Conservation (phyloP, 2,888 invertebrate species). For the Onthophagus sagittarius region DNA sequence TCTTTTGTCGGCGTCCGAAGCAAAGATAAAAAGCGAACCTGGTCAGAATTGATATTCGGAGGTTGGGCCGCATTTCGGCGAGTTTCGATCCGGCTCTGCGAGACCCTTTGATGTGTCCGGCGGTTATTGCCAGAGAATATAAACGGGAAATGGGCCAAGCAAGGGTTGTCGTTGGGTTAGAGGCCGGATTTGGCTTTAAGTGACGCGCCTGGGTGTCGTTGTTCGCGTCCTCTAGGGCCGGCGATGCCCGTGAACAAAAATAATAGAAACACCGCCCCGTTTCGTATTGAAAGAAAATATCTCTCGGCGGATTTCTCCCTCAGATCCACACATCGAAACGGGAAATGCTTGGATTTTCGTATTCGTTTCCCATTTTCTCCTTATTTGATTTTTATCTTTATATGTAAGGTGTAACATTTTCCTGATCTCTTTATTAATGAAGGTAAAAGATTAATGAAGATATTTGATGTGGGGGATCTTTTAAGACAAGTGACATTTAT, state of each 20-base stretch:
- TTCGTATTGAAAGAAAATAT: slow-evolving; percentile 2
- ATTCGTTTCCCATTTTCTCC: background rate
- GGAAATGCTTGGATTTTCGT: background rate
- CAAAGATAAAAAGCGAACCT: background rate
- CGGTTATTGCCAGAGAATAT: slow-evolving; percentile 10
- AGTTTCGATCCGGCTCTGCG: slow-evolving; percentile 1
- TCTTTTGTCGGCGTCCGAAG: background rate
- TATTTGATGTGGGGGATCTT: background rate
- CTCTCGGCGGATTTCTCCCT: background rate
- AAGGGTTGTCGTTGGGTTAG: background rate
- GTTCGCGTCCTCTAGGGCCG: background rate
- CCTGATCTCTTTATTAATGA: background rate
- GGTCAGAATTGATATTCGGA: slow-evolving; percentile 9
- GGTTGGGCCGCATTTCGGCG: background rate
- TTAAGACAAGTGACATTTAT: background rate
- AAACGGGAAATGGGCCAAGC: slow-evolving; percentile 9
- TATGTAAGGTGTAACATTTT: too few relatives aligned
- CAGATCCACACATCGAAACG: background rate
- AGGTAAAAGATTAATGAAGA: background rate
- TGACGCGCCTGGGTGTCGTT: background rate
- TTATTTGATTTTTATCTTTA: too few relatives aligned
- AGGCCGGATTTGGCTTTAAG: background rate
- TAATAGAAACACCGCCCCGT: slow-evolving; percentile 4
- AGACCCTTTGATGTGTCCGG: slow-evolving; percentile 10
- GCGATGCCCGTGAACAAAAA: background rate